These are phyloP conservation scores for Crotalus horridus DNA, from an alignment of 2,113 vertebrate species.

Conservation along the genomic window DNA sequence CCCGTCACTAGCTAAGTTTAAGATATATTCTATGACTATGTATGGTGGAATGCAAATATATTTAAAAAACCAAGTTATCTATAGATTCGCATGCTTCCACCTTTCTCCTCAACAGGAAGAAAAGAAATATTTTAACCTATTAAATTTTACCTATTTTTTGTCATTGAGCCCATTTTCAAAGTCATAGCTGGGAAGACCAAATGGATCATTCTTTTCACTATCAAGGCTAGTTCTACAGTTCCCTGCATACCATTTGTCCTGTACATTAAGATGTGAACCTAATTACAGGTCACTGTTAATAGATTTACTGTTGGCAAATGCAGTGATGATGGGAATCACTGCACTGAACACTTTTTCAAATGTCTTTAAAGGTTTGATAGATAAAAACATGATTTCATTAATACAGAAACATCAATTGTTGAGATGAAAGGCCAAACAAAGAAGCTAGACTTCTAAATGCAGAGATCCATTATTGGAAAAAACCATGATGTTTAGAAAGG, in stretches of 20 bases:
- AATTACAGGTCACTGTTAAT: slow-evolving; percentile 51
- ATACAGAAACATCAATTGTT: slow-evolving; percentile 39
- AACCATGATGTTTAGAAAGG: slow-evolving; percentile 62
- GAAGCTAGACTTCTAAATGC: slow-evolving; percentile 43
- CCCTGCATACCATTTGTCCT: slow-evolving; percentile 59
- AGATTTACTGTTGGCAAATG: slow-evolving; percentile 45
- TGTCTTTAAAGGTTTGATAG: neutral
- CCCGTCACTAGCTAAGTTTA: neutral
- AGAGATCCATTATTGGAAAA: slow-evolving; percentile 57
- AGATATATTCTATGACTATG: neutral
- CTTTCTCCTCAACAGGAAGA: neutral
- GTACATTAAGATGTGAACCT: too few relatives aligned
- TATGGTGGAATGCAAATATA: neutral
- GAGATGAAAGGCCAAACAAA: slow-evolving; percentile 26
- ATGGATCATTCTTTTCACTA: slow-evolving; percentile 70
- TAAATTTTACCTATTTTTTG: slow-evolving; percentile 53
- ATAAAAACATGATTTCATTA: slow-evolving; percentile 24
- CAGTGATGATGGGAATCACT: slow-evolving; percentile 43
- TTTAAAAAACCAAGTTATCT: neutral
- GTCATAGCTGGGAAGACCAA: slow-evolving; percentile 77
- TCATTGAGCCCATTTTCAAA: slow-evolving; percentile 64
- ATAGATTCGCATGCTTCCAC: neutral
- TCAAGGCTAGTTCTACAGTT: slow-evolving; percentile 66
- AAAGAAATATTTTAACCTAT: slow-evolving; percentile 53
- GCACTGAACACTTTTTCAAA: slow-evolving; percentile 14